Evolutionary conservation across 2,888 invertebrate genomes (phyloP).

Genomic region (Hypsopygia costalis): DNA sequence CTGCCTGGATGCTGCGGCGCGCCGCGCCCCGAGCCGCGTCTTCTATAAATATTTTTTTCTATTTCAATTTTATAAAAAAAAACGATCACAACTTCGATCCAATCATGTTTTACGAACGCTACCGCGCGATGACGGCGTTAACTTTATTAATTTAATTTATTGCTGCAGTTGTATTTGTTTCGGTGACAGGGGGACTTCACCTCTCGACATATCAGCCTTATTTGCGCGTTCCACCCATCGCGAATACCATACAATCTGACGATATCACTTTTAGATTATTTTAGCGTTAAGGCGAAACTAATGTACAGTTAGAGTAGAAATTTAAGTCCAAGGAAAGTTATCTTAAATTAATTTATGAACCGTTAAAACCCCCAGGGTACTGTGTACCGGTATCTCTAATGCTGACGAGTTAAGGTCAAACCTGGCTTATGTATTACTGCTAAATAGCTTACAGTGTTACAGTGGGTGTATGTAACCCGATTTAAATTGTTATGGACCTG

Average conservation of each 20-base stretch:
- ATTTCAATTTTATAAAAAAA: conserved; percentile 48
- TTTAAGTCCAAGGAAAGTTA: conserved; percentile 77
- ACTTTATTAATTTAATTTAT: conserved; percentile 55
- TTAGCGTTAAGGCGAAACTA: conserved; percentile 82
- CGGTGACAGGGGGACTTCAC: conserved; percentile 60
- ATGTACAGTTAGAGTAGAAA: conserved; percentile 82
- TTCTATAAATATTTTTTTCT: conserved; percentile 52
- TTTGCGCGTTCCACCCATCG: conserved; percentile 64
- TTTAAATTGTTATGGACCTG: conserved; percentile 43
- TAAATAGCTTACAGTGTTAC: conserved; percentile 71
- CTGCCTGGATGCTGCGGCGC: no score
- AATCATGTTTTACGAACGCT: conserved; percentile 61
- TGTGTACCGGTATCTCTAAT: conserved; percentile 59
- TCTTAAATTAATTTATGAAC: conserved; percentile 72
- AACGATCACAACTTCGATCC: conserved; percentile 47
- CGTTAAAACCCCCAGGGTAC: conserved; percentile 65
- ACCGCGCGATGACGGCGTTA: conserved; percentile 65
- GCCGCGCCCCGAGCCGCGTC: conserved; percentile 50
- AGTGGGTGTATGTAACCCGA: conserved; percentile 59
- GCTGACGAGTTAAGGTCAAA: conserved; percentile 57
- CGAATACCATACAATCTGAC: conserved; percentile 63
- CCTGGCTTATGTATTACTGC: conserved; percentile 65
- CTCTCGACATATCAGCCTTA: conserved; percentile 67
- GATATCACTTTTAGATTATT: conserved; percentile 79
- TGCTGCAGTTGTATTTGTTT: conserved; percentile 48